These are phyloP conservation scores for Alethe castanea DNA, from an alignment of 2,113 vertebrate genomes.

Conservation along the genomic window DNA sequence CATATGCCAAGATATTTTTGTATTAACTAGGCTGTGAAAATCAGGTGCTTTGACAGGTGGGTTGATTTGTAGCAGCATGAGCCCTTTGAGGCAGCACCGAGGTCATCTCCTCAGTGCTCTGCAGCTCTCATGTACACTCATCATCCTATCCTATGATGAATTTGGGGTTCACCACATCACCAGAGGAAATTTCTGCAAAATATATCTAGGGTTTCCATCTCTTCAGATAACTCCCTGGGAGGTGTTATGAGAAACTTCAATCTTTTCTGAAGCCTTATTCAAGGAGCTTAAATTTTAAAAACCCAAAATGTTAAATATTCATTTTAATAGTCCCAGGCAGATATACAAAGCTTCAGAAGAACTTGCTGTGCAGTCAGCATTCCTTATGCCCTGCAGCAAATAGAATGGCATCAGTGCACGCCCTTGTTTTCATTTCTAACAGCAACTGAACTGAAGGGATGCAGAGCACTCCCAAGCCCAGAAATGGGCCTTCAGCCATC, in stretches of 20 bases:
- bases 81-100: neutral
- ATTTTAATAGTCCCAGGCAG: neutral
- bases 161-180: neutral
- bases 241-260: neutral
- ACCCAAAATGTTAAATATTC: neutral
- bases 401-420: neutral
- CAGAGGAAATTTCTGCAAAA: neutral
- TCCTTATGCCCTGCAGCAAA: neutral
- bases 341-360: neutral
- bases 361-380: neutral
- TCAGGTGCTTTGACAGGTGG: neutral
- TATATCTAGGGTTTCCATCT: neutral
- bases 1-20: neutral
- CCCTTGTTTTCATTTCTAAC: neutral
- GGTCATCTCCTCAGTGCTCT: neutral
- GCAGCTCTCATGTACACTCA: rapidly evolving
- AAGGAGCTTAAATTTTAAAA: neutral
- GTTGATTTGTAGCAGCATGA: neutral
- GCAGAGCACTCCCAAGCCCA: neutral
- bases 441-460: neutral
- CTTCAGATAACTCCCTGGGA: neutral
- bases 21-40: neutral
- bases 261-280: neutral
- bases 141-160: neutral
- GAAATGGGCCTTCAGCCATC: neutral